A percentile compares a stretch with the other conserved stretches of the same genome.
Evolutionary conservation across 2,113 vertebrate genomes (phyloP).

Genomic region (Leucopternis melanops): DNA sequence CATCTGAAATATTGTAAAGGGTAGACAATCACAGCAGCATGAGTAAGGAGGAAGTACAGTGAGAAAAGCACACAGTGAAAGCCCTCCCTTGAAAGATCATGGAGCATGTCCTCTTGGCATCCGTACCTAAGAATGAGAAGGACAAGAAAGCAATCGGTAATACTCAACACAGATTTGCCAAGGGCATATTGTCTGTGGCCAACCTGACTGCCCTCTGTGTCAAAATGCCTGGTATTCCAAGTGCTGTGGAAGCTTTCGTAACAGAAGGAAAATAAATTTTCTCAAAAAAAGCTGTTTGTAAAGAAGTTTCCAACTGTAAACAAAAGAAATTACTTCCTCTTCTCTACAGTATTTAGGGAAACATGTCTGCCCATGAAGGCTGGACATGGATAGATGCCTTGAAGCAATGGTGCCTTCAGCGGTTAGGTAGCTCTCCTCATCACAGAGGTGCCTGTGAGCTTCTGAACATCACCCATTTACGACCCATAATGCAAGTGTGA

Average conservation of each 20-base stretch:
- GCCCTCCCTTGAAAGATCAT: background rate
- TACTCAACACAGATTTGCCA: background rate
- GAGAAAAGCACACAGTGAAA: background rate
- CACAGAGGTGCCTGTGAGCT: background rate
- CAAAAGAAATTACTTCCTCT: background rate
- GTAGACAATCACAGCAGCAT: background rate
- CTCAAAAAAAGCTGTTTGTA: background rate
- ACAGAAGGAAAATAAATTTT: background rate
- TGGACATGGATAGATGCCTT: background rate
- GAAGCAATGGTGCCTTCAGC: background rate
- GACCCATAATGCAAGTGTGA: background rate
- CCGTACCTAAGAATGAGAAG: accelerated
- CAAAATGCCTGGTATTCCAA: background rate
- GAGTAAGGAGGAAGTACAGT: background rate
- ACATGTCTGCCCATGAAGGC: background rate
- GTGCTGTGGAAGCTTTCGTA: background rate
- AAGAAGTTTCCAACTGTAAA: background rate
- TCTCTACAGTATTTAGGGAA: background rate
- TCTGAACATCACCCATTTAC: background rate
- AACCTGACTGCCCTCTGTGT: background rate
- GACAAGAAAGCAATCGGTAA: background rate
- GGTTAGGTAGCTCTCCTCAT: background rate
- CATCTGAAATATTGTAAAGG: background rate
- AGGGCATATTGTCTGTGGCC: background rate
- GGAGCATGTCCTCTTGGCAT: background rate